Evolutionary conservation across 1,140 invertebrate genomes (phyloP).

Genomic region (Drosophila persimilis): DNA sequence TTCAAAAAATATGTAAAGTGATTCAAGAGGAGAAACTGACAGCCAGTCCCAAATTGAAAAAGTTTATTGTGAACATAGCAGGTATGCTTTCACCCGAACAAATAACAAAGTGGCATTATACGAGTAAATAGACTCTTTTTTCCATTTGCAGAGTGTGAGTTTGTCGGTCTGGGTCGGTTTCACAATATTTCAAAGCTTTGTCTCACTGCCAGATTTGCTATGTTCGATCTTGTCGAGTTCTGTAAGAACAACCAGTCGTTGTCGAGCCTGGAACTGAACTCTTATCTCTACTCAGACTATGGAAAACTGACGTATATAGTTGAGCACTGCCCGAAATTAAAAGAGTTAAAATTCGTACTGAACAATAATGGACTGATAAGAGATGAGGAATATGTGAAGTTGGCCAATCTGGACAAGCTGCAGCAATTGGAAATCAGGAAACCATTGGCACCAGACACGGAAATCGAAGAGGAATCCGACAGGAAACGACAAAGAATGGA

Average conservation of each 20-base stretch:
- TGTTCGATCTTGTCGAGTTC: slow-evolving; percentile 17
- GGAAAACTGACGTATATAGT: slow-evolving; percentile 19
- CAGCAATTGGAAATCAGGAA: slow-evolving; percentile 7
- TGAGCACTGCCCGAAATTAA: slow-evolving; percentile 21
- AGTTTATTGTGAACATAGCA: slow-evolving; percentile 14
- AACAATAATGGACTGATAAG: background rate
- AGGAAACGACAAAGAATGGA: background rate
- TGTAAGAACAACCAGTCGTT: slow-evolving; percentile 7
- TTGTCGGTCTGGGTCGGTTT: background rate
- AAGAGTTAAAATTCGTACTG: slow-evolving; percentile 15
- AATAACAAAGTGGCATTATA: background rate
- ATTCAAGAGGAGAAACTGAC: background rate
- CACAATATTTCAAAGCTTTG: slow-evolving; percentile 9
- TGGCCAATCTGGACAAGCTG: slow-evolving; percentile 6
- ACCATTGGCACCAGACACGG: background rate
- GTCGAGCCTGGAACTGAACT: slow-evolving; percentile 14
- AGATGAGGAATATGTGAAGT: slow-evolving; percentile 6
- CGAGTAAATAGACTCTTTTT: background rate
- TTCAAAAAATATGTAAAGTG: slow-evolving; percentile 5
- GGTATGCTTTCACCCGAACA: background rate
- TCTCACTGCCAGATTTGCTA: slow-evolving; percentile 11
- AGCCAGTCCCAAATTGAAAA: background rate
- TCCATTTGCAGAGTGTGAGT: slow-evolving; percentile 2
- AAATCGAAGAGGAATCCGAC: background rate
- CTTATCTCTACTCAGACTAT: background rate